Evolutionary conservation across 2,113 vertebrate species (phyloP).

Genomic region (Coregonus clupeaformis): DNA sequence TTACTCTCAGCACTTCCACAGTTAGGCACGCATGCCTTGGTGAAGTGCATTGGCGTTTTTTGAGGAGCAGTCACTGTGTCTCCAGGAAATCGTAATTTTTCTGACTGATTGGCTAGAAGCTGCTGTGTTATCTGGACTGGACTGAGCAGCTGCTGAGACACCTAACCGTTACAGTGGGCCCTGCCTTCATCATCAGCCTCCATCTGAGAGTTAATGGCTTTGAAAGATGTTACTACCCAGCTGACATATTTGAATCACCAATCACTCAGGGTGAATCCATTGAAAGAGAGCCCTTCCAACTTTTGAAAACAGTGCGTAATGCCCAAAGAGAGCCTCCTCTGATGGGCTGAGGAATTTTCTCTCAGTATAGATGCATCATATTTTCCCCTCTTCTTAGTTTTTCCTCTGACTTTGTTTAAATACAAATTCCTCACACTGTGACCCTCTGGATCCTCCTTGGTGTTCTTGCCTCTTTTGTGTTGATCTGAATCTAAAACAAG

Average conservation of each 20-base stretch:
- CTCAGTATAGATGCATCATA: neutral
- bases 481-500: constrained; percentile 52
- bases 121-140: neutral
- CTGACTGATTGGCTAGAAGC: neutral
- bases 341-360: neutral
- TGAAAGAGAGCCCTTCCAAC: neutral
- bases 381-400: constrained; percentile 22
- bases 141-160: neutral
- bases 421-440: constrained; percentile 16
- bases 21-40: neutral
- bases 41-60: neutral
- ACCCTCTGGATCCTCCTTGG: constrained; percentile 5
- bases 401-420: constrained; percentile 28
- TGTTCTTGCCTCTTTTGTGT: constrained; percentile 27
- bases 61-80: constrained; percentile 6
- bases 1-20: constrained; percentile 1
- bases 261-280: neutral
- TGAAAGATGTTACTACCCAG: neutral
- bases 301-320: neutral
- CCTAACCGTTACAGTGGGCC: neutral
- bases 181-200: neutral
- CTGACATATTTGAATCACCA: neutral
- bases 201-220: neutral
- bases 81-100: constrained; percentile 23
- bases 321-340: no score